Evolutionary conservation across 1,140 invertebrate species (phyloP).

Genomic region (Steinernema khuongi): DNA sequence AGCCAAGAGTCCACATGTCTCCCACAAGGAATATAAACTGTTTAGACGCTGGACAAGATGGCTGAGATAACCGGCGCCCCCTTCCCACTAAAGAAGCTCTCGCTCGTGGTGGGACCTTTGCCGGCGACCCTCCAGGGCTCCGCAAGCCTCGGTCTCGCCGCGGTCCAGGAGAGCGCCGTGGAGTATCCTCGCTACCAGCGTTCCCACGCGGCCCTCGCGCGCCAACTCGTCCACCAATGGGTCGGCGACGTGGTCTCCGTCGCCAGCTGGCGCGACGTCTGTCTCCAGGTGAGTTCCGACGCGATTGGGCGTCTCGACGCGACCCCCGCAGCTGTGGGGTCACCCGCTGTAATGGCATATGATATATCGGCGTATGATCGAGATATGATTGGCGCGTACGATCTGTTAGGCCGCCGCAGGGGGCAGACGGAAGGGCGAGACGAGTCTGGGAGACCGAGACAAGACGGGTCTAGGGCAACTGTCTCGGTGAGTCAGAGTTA

Average conservation of each 20-base stretch:
- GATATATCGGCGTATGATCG: neutral
- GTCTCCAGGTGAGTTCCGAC: neutral
- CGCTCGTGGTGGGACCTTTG: neutral
- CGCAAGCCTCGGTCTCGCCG: neutral
- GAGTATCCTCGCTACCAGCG: neutral
- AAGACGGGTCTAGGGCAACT: neutral
- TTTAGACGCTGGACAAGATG: constrained; percentile 3
- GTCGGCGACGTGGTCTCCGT: neutral
- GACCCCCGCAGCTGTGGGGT: neutral
- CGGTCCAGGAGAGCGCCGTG: neutral
- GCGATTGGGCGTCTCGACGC: neutral
- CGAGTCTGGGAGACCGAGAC: too few species aligned
- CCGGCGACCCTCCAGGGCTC: neutral
- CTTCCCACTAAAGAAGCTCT: neutral
- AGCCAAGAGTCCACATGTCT: neutral
- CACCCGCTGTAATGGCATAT: neutral
- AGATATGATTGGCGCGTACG: neutral
- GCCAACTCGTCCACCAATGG: neutral
- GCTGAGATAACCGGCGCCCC: neutral
- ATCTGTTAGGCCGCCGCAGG: neutral
- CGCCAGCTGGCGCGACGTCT: neutral
- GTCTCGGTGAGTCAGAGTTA: neutral
- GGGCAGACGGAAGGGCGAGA: too few species aligned
- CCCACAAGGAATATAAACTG: neutral
- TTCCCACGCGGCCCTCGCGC: neutral